phyloP scores from a whole-genome alignment of 2,797 vertebrate genomes.

The Lacerta viridis region DNA sequence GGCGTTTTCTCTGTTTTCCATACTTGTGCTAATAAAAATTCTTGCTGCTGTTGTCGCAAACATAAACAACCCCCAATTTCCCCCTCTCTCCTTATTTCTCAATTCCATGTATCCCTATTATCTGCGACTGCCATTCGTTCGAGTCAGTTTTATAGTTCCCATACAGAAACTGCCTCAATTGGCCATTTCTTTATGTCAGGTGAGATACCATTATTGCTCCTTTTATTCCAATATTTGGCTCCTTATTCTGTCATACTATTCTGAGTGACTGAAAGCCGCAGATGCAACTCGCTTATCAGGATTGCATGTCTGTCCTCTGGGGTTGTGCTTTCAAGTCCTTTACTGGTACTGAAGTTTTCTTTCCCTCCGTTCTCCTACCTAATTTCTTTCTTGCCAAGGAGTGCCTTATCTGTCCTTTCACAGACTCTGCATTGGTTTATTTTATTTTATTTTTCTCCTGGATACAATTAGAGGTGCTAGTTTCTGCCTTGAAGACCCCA shows the following conservation, averaged over 20 bases:
- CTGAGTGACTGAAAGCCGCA: conserved; percentile 19
- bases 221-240: conserved; percentile 39
- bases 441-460: too few species aligned
- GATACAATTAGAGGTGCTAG: background rate
- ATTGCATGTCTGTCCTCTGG: conserved; percentile 9
- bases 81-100: background rate
- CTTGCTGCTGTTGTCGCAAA: too few species aligned
- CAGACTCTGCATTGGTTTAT: conserved; percentile 2
- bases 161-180: background rate
- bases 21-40: too few species aligned
- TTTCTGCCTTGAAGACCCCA: background rate
- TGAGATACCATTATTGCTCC: conserved; percentile 30
- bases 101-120: conserved; percentile 35
- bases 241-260: background rate
- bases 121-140: conserved; percentile 13
- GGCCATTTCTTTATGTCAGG: background rate
- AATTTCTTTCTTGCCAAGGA: conserved; percentile 25
- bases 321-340: conserved; percentile 5
- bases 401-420: conserved; percentile 38
- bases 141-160: conserved; percentile 22
- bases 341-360: conserved; percentile 29
- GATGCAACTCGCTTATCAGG: conserved; percentile 20
- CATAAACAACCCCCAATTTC: too few species aligned
- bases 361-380: conserved; percentile 33
- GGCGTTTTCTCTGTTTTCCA: too few species aligned